phyloP scores from a whole-genome alignment of 2,888 invertebrate genomes.

The Cephonodes hylas region DNA sequence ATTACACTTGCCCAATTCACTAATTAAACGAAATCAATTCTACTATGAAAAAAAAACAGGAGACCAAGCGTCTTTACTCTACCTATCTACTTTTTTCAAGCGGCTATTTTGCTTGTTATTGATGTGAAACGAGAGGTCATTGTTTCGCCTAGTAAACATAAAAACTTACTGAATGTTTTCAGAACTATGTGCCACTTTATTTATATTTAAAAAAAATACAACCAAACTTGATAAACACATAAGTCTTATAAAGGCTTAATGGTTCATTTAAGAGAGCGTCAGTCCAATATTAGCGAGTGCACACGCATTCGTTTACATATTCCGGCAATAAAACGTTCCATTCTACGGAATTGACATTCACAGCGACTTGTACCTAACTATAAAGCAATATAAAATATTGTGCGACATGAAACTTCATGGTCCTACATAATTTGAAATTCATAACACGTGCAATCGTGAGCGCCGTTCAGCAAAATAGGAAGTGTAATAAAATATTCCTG shows the following conservation, averaged over 20 bases:
- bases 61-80: too few species aligned
- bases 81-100: too few species aligned
- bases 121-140: too few species aligned
- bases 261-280: background rate
- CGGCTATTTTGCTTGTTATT: too few species aligned
- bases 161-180: too few species aligned
- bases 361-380: slow-evolving; percentile 36
- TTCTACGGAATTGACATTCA: slow-evolving; percentile 35
- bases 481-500: slow-evolving; percentile 67
- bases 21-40: too few species aligned
- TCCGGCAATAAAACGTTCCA: background rate
- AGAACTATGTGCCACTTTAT: too few species aligned
- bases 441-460: slow-evolving; percentile 65
- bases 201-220: too few species aligned
- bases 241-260: background rate
- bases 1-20: too few species aligned
- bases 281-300: background rate
- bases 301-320: background rate
- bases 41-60: too few species aligned
- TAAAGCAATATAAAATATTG: slow-evolving; percentile 47
- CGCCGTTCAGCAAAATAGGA: slow-evolving; percentile 66
- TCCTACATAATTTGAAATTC: slow-evolving; percentile 63
- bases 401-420: slow-evolving; percentile 42
- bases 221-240: too few species aligned
- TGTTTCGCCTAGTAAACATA: too few species aligned